Evolutionary conservation across 1,140 invertebrate genomes (phyloP).

Genomic region (Microplitis mediator): DNA sequence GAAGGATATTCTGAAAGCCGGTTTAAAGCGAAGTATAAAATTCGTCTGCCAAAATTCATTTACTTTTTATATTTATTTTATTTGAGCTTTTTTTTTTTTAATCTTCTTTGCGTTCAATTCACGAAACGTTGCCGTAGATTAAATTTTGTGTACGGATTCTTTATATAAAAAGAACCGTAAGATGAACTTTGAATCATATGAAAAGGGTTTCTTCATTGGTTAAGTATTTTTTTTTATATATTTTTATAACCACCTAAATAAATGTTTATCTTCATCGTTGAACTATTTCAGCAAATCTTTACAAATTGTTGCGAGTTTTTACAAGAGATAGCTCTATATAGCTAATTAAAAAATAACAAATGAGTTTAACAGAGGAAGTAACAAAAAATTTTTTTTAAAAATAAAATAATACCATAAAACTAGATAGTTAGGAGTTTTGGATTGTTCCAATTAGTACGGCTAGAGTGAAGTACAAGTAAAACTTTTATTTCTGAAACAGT

Average conservation of each 20-base stretch:
- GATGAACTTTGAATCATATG: neutral
- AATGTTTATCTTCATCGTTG: neutral
- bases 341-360: neutral
- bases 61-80: neutral
- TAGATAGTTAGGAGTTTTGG: neutral
- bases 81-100: neutral
- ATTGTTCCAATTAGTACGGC: constrained; percentile 17
- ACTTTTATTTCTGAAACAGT: constrained; percentile 3
- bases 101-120: neutral
- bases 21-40: neutral
- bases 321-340: neutral
- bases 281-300: neutral
- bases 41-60: constrained; percentile 15
- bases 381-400: neutral
- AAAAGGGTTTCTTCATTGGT: neutral
- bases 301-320: neutral
- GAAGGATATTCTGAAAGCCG: constrained; percentile 12
- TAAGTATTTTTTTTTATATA: too few species aligned
- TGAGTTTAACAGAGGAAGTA: neutral
- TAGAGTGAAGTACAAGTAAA: constrained; percentile 23
- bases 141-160: neutral
- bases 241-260: too few species aligned
- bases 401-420: neutral
- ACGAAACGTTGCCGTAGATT: neutral
- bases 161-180: neutral